These are phyloP conservation scores for Nestor notabilis DNA, from an alignment of 2,113 vertebrate genomes.

Conservation along the genomic window DNA sequence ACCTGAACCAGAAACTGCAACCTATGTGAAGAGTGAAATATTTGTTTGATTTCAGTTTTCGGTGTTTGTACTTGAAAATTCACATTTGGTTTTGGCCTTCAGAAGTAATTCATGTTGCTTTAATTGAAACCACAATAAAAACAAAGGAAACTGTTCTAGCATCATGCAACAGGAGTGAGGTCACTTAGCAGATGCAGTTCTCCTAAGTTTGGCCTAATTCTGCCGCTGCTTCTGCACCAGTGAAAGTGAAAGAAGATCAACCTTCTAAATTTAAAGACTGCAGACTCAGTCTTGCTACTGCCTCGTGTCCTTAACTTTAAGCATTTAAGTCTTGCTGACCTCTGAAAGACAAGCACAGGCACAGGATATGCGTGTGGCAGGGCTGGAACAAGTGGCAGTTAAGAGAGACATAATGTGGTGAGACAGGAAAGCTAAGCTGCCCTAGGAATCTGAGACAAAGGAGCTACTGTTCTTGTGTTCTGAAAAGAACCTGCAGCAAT, in stretches of 20 bases:
- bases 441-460: not conserved
- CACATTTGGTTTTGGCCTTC: not conserved
- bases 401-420: not conserved
- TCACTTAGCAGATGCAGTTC: not conserved
- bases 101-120: not conserved
- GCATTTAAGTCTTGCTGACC: not conserved
- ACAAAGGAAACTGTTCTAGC: not conserved
- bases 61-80: not conserved
- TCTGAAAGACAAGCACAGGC: not conserved
- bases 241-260: constrained; percentile 35
- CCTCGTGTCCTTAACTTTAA: not conserved
- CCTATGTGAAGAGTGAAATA: not conserved
- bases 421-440: not conserved
- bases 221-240: not conserved
- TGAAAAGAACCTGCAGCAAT: not conserved
- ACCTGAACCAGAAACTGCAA: not conserved
- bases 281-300: not conserved
- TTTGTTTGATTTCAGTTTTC: not conserved
- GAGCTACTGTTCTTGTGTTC: not conserved
- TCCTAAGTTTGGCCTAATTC: not conserved
- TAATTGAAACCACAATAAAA: not conserved
- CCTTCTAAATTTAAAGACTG: constrained; percentile 21
- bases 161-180: not conserved
- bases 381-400: not conserved
- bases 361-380: not conserved